A percentile compares a stretch with the other conserved stretches of the same genome.
phyloP scores from a whole-genome alignment of 2,797 vertebrate genomes.

The Hapalemur alaotrensis region DNA sequence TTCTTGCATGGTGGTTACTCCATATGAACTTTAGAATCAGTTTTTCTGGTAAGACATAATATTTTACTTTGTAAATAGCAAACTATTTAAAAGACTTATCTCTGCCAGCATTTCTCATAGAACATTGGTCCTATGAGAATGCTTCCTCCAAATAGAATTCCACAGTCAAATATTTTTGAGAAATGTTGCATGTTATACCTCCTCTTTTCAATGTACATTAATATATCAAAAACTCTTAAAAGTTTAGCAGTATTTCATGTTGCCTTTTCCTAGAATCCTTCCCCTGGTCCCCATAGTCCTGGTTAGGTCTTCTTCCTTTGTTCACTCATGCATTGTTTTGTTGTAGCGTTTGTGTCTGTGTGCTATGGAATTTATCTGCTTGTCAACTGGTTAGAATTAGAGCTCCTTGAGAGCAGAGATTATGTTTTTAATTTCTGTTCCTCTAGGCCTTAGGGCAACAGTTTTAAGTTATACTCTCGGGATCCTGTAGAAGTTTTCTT shows the following conservation, averaged over 20 bases:
- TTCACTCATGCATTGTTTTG: not conserved
- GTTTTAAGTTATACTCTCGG: conserved; percentile 14
- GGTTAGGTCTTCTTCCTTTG: not conserved
- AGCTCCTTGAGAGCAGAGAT: not conserved
- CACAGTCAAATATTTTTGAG: not conserved
- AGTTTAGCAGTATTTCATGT: not conserved
- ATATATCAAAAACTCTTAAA: not conserved
- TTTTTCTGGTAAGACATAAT: not conserved
- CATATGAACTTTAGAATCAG: not conserved
- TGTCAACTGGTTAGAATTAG: not conserved
- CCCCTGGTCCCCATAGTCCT: not conserved
- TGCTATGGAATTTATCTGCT: not conserved
- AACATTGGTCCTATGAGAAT: not conserved
- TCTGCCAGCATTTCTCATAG: not conserved
- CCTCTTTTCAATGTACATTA: not conserved
- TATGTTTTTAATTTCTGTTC: conserved; percentile 40
- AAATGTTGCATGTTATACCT: not conserved
- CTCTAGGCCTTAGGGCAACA: not conserved
- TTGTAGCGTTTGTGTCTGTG: not conserved
- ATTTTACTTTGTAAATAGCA: conserved; percentile 12
- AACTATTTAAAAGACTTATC: not conserved
- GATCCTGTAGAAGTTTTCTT: not conserved
- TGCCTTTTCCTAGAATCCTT: not conserved
- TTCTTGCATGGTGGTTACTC: not conserved
- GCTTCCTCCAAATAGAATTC: not conserved